Conservation (phyloP, 2,888 invertebrate genomes). For the Xestia c-nigrum region DNA sequence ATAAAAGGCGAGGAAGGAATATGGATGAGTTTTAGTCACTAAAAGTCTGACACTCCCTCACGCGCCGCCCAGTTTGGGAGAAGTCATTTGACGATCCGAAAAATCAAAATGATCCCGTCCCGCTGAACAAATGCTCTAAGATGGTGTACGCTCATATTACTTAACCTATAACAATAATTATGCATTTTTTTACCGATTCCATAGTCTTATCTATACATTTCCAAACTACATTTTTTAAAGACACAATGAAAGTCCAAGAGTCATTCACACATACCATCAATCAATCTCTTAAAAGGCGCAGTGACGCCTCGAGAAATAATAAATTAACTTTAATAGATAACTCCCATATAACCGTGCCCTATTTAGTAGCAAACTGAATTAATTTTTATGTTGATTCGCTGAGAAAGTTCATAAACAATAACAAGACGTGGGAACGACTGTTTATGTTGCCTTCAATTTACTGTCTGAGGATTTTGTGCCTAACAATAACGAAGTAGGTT, state of each 20-base stretch:
- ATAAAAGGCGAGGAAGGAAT: too few relatives aligned
- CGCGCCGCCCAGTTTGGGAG: too few relatives aligned
- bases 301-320: conserved; percentile 78
- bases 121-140: too few relatives aligned
- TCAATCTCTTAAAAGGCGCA: conserved; percentile 82
- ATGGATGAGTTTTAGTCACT: too few relatives aligned
- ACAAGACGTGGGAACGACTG: conserved; percentile 62
- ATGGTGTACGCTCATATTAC: too few relatives aligned
- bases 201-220: conserved; percentile 38
- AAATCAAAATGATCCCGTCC: too few relatives aligned
- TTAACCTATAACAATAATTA: too few relatives aligned
- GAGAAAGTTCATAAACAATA: conserved; percentile 71
- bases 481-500: conserved; percentile 47
- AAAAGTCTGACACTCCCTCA: too few relatives aligned
- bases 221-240: conserved; percentile 26
- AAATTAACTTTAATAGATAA: conserved; percentile 86
- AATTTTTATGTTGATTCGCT: conserved; percentile 74
- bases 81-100: too few relatives aligned
- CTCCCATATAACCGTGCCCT: conserved; percentile 57
- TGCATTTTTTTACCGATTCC: too few relatives aligned
- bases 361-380: conserved; percentile 77
- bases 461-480: conserved; percentile 54
- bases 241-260: conserved; percentile 56
- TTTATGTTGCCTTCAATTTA: conserved; percentile 51
- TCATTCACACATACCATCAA: conserved; percentile 80